These are phyloP conservation scores for Micromussa lordhowensis DNA, from an alignment of 92 coral and sea anemone species.

Conservation along the genomic window DNA sequence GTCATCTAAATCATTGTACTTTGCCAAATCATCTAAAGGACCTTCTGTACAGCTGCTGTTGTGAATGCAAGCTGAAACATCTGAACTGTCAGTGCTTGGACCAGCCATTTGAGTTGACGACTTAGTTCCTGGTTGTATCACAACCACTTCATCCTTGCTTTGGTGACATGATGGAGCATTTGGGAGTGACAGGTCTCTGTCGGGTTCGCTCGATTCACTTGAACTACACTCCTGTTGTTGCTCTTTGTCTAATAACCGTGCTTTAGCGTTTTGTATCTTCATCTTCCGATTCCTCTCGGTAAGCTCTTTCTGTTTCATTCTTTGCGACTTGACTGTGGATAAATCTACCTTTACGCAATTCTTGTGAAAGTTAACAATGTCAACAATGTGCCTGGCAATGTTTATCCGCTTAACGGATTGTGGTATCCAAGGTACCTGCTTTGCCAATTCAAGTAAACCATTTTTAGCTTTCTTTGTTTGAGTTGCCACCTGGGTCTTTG, in stretches of 20 bases:
- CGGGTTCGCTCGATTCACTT: not conserved
- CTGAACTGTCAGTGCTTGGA: not conserved
- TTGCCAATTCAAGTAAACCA: slow-evolving; percentile 61
- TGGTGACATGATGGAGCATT: not conserved
- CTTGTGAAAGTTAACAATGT: slow-evolving; percentile 64
- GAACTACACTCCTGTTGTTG: not conserved
- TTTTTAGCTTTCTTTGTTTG: not conserved
- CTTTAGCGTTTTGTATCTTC: slow-evolving; percentile 64
- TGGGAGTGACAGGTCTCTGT: not conserved
- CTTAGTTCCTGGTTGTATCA: not conserved
- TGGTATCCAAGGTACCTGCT: slow-evolving; percentile 79
- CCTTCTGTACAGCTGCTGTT: not conserved
- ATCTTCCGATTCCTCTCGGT: slow-evolving; percentile 27
- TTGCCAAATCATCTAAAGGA: not conserved
- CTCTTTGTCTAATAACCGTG: slow-evolving; percentile 35
- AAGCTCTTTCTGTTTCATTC: slow-evolving; percentile 59
- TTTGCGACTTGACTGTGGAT: slow-evolving; percentile 42
- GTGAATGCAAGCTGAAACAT: not conserved
- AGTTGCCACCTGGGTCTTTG: not conserved
- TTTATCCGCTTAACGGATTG: slow-evolving; percentile 19
- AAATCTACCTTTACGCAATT: slow-evolving; percentile 41
- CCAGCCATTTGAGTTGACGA: not conserved
- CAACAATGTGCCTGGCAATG: slow-evolving; percentile 55
- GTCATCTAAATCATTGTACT: slow-evolving; percentile 9
- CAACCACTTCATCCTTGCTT: not conserved